A percentile compares a stretch with the other conserved stretches of the same genome.
Conservation (phyloP, 35 echinoderm and acorn worm species). For the Nesometra sesokonis region DNA sequence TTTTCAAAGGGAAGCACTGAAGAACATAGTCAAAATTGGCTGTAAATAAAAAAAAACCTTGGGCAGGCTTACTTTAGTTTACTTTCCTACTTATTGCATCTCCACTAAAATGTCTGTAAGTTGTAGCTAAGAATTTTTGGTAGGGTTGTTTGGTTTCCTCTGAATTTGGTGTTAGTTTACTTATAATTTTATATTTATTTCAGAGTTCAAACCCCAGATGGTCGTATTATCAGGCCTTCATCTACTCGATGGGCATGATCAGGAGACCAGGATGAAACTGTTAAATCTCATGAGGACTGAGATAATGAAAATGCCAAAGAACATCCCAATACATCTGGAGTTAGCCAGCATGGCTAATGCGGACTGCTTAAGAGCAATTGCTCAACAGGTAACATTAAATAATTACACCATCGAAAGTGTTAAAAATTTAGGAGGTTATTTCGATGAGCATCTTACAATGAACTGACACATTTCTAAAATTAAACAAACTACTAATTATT, state of each 20-base stretch:
- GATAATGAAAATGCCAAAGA: slow-evolving; percentile 25
- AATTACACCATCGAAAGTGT: no score
- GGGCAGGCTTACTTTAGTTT: no score
- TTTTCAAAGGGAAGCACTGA: no score
- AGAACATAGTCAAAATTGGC: no score
- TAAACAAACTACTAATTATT: no score
- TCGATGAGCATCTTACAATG: not conserved
- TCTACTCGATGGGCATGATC: slow-evolving; percentile 46
- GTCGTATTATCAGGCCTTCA: slow-evolving; percentile 89
- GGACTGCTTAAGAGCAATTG: slow-evolving; percentile 26
- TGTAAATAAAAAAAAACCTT: no score
- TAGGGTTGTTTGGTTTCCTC: no score
- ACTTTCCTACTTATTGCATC: no score
- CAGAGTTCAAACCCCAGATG: slow-evolving; percentile 65
- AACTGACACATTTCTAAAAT: not conserved
- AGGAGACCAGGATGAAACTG: slow-evolving; percentile 8
- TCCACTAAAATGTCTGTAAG: no score
- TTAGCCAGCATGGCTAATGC: slow-evolving; percentile 84
- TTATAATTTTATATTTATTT: not conserved
- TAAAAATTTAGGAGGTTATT: not conserved
- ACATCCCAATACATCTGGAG: slow-evolving; percentile 62
- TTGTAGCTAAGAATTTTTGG: no score
- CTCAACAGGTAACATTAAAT: slow-evolving; percentile 36
- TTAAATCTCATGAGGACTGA: slow-evolving; percentile 22
- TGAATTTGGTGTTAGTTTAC: no score